These are phyloP conservation scores for Drosophila sucinea DNA, from an alignment of 1,140 invertebrate genomes.

Conservation along the genomic window DNA sequence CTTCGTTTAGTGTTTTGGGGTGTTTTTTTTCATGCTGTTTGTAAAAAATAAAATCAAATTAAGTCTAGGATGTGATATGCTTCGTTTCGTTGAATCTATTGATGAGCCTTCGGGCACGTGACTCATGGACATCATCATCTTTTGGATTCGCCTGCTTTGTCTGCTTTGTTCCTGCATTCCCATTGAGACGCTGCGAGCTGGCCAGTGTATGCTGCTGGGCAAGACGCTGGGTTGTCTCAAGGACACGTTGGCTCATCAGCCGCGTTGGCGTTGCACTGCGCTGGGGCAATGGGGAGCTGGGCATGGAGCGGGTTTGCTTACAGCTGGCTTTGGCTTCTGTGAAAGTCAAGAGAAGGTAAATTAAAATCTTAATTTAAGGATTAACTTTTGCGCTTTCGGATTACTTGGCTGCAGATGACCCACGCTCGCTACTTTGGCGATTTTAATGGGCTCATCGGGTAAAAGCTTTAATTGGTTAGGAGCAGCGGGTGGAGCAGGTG, in stretches of 20 bases:
- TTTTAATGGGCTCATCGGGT: constrained; percentile 42
- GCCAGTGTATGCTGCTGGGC: constrained; percentile 76
- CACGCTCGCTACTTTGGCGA: constrained; percentile 62
- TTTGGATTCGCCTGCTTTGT: not conserved
- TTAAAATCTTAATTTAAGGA: not conserved
- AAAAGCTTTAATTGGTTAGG: constrained; percentile 42
- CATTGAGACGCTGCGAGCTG: constrained; percentile 55
- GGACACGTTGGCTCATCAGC: constrained; percentile 78
- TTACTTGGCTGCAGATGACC: constrained; percentile 65
- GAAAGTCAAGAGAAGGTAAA: constrained; percentile 14
- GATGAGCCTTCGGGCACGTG: constrained; percentile 69
- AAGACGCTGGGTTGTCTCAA: constrained; percentile 75
- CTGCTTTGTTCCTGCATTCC: constrained; percentile 28
- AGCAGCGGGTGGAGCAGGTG: constrained; percentile 27
- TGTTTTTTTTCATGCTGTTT: constrained; percentile 34
- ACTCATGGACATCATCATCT: constrained; percentile 53
- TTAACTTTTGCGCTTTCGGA: not conserved
- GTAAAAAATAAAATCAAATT: constrained; percentile 60
- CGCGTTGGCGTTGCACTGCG: constrained; percentile 68
- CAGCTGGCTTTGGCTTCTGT: constrained; percentile 30
- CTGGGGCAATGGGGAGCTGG: constrained; percentile 70
- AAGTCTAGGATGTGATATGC: constrained; percentile 73
- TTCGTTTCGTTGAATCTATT: constrained; percentile 77
- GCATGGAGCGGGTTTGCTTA: constrained; percentile 72
- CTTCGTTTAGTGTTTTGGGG: constrained; percentile 43